Evolutionary conservation across 2,797 vertebrate species (phyloP).

Genomic region (Thunnus albacares): DNA sequence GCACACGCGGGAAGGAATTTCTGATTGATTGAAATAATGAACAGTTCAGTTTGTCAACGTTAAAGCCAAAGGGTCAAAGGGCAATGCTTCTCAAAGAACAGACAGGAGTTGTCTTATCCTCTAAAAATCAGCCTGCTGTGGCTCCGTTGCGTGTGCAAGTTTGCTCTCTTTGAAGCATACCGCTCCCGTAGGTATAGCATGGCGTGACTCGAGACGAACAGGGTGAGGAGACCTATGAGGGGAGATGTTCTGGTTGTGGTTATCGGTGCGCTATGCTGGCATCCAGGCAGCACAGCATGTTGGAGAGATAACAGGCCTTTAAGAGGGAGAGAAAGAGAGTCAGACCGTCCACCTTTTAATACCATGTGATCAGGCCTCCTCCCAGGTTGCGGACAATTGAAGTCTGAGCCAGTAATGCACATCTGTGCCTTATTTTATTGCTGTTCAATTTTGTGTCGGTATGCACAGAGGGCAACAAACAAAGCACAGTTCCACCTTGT

Average conservation of each 20-base stretch:
- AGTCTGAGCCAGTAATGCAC: slow-evolving; percentile 68
- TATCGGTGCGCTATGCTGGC: slow-evolving; percentile 61
- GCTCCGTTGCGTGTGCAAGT: slow-evolving; percentile 45
- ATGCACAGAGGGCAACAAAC: slow-evolving; percentile 85
- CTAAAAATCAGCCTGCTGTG: slow-evolving; percentile 66
- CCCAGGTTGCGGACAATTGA: slow-evolving; percentile 62
- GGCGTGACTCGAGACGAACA: slow-evolving; percentile 70
- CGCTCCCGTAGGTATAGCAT: slow-evolving; percentile 68
- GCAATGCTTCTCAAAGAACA: slow-evolving; percentile 66
- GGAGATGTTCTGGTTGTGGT: slow-evolving; percentile 67
- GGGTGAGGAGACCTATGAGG: slow-evolving; percentile 56
- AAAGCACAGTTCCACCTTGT: slow-evolving; percentile 82
- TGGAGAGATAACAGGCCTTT: slow-evolving; percentile 79
- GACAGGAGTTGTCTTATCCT: slow-evolving; percentile 75
- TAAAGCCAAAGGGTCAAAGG: slow-evolving; percentile 76
- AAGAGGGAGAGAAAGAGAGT: slow-evolving; percentile 30
- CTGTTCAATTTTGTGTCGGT: slow-evolving; percentile 80
- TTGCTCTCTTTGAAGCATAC: slow-evolving; percentile 61
- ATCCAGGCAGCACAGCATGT: slow-evolving; percentile 50
- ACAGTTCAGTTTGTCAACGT: slow-evolving; percentile 71
- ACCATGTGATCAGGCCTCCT: slow-evolving; percentile 61
- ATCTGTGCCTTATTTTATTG: slow-evolving; percentile 81
- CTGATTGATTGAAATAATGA: slow-evolving; percentile 81
- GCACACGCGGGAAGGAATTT: slow-evolving; percentile 60
- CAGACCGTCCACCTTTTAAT: slow-evolving; percentile 57